Conservation (phyloP, 1,140 invertebrate species). For the Tetraneura akinire region DNA sequence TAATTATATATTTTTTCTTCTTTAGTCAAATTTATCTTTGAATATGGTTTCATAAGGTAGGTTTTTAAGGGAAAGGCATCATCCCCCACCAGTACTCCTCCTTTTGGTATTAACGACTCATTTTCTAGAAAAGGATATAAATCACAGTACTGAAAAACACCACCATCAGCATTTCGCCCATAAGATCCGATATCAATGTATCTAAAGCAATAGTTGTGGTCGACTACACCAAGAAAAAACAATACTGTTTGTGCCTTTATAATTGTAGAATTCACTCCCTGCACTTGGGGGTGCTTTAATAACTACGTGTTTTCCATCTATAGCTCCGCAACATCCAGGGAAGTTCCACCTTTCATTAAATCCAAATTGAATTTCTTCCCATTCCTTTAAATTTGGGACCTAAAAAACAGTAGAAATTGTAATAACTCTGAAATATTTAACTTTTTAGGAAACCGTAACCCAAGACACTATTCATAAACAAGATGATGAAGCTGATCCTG, state of each 20-base stretch:
- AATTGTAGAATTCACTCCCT: constrained; percentile 61
- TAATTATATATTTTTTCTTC: constrained; percentile 59
- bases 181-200: constrained; percentile 56
- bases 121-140: constrained; percentile 34
- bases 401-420: constrained; percentile 53
- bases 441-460: not conserved
- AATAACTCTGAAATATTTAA: constrained; percentile 1
- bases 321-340: constrained; percentile 60
- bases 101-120: constrained; percentile 20
- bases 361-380: constrained; percentile 55
- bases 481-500: constrained; percentile 14
- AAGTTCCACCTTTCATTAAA: constrained; percentile 60
- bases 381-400: constrained; percentile 52
- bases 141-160: constrained; percentile 55
- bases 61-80: constrained; percentile 58
- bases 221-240: constrained; percentile 58
- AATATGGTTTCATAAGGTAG: constrained; percentile 59
- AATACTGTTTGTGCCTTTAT: constrained; percentile 60
- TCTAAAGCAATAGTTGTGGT: constrained; percentile 57
- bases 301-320: too few relatives aligned
- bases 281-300: constrained; percentile 59
- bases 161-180: constrained; percentile 57
- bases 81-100: not conserved
- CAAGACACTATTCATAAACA: constrained; percentile 18
- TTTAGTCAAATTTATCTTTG: constrained; percentile 52